Percentiles rank a stretch among this genome's conserved stretches.
Evolutionary conservation across 2,888 invertebrate species (phyloP).

Genomic region (Lacanobia wlatinum): DNA sequence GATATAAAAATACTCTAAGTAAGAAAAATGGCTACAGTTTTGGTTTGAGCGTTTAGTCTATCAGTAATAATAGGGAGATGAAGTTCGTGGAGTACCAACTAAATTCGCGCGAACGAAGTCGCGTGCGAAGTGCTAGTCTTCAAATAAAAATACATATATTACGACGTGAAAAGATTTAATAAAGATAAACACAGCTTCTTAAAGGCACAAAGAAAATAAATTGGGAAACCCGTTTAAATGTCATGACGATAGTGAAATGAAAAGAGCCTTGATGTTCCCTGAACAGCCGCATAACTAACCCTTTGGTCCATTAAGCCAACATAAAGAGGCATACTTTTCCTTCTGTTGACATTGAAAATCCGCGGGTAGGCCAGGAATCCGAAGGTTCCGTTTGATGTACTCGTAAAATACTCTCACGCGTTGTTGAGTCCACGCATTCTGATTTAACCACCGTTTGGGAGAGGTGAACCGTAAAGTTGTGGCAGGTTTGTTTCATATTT

Average conservation of each 20-base stretch:
- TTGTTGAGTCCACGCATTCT: conserved; percentile 29
- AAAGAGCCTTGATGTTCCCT: conserved; percentile 36
- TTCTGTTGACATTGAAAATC: conserved; percentile 60
- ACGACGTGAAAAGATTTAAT: conserved; percentile 20
- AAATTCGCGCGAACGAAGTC: too few relatives aligned
- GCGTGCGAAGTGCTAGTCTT: too few relatives aligned
- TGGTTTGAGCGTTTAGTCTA: too few relatives aligned
- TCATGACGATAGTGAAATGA: conserved; percentile 37
- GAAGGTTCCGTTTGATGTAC: conserved; percentile 51
- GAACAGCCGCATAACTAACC: conserved; percentile 38
- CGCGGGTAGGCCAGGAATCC: conserved; percentile 22
- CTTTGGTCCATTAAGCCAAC: conserved; percentile 62
- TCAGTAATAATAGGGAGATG: too few relatives aligned
- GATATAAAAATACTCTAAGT: too few relatives aligned
- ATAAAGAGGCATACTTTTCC: conserved; percentile 54
- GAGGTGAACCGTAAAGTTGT: conserved; percentile 19
- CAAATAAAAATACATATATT: conserved; percentile 9
- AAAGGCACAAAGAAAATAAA: conserved; percentile 25
- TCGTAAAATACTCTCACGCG: conserved; percentile 50
- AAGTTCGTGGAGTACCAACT: too few relatives aligned
- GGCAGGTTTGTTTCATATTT: conserved; percentile 21
- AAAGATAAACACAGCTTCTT: conserved; percentile 28
- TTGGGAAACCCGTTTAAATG: conserved; percentile 27
- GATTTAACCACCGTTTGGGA: conserved; percentile 20
- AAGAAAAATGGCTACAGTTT: too few relatives aligned